Evolutionary conservation across 1,140 invertebrate genomes (phyloP).

Genomic region (Papilio glaucus): DNA sequence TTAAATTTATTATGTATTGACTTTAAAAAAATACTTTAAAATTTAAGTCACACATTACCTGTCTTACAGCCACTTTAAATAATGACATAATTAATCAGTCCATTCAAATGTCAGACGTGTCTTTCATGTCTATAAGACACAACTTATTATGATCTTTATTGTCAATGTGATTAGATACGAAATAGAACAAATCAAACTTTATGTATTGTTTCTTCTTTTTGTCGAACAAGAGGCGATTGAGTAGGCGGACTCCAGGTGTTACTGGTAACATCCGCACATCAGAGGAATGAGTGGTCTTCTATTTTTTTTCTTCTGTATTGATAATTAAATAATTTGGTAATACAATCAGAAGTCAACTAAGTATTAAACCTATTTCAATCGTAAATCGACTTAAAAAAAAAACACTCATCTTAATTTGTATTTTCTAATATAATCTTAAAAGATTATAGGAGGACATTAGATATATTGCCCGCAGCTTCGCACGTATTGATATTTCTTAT

Average conservation of each 20-base stretch:
- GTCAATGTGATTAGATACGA: not conserved
- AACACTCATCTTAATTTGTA: too few species aligned
- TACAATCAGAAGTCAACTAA: too few species aligned
- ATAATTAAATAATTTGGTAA: too few species aligned
- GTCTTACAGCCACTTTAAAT: not conserved
- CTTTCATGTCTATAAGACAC: not conserved
- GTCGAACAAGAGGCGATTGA: not conserved
- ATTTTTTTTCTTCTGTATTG: too few species aligned
- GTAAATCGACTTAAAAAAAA: too few species aligned
- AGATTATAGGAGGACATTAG: too few species aligned
- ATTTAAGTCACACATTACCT: not conserved
- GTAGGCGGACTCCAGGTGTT: constrained; percentile 12
- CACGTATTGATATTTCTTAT: too few species aligned
- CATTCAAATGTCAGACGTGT: constrained; percentile 16
- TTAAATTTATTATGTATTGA: not conserved
- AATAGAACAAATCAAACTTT: not conserved
- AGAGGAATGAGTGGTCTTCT: too few species aligned
- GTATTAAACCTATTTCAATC: too few species aligned
- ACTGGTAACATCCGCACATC: too few species aligned
- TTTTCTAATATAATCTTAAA: too few species aligned
- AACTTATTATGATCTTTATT: not conserved
- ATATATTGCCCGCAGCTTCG: too few species aligned
- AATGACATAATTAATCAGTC: constrained; percentile 22
- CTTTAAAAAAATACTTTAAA: not conserved
- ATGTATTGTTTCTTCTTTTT: not conserved